Conservation (phyloP, 2,113 vertebrate genomes). For the Cephalopholis sonnerati region DNA sequence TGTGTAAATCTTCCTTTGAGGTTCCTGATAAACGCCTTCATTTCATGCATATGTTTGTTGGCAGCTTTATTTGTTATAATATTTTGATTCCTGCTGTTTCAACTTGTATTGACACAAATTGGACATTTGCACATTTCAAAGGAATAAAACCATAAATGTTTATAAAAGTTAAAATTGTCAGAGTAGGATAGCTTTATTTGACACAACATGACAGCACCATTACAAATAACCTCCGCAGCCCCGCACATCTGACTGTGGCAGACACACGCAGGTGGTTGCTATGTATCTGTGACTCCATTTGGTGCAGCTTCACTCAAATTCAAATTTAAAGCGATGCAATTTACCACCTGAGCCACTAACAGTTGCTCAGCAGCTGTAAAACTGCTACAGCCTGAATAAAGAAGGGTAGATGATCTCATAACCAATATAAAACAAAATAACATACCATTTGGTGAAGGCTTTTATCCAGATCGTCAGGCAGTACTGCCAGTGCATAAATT, state of each 20-base stretch:
- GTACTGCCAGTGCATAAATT: neutral
- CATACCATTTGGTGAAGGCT: neutral
- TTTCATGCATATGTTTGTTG: slow-evolving; percentile 12
- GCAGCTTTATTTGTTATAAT: neutral
- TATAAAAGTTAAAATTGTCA: slow-evolving; percentile 21
- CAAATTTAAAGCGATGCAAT: slow-evolving; percentile 58
- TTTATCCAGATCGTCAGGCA: slow-evolving; percentile 4
- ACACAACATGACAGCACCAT: slow-evolving; percentile 29
- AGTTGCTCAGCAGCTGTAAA: slow-evolving; percentile 15
- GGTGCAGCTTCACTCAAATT: slow-evolving; percentile 50
- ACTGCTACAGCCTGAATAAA: slow-evolving; percentile 3
- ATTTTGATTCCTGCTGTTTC: neutral
- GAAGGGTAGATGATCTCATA: slow-evolving; percentile 7
- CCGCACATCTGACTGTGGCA: slow-evolving; percentile 60
- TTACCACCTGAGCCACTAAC: slow-evolving; percentile 49
- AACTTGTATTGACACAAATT: slow-evolving; percentile 13
- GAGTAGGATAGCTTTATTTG: slow-evolving; percentile 7
- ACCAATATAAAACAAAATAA: slow-evolving; percentile 4
- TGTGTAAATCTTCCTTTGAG: slow-evolving; percentile 12
- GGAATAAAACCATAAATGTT: neutral
- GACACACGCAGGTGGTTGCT: slow-evolving; percentile 60
- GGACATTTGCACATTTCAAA: slow-evolving; percentile 18
- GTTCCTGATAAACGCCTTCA: slow-evolving; percentile 22
- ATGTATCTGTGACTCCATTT: slow-evolving; percentile 30
- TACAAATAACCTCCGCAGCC: slow-evolving; percentile 45